Evolutionary conservation across 2,888 invertebrate genomes (phyloP), one percentile per base, ranked within the genome.

Genomic region (Ophonus ardosiacus): DNA sequence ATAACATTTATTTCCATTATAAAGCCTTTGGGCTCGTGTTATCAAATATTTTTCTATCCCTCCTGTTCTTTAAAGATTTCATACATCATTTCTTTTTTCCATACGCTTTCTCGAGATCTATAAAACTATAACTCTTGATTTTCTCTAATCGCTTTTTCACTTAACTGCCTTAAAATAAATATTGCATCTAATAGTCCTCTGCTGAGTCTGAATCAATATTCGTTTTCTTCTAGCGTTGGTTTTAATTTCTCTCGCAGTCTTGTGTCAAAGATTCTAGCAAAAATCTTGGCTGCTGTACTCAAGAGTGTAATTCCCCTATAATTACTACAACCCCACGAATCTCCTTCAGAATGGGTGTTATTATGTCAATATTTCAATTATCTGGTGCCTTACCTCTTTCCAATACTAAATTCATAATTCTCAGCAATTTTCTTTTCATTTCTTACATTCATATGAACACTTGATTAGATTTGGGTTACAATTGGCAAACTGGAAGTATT

Each of bases 351-450:
- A 86, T 79, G 31, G 71, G 83, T 7, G 43, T 81, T 40, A 81
- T 85, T 71, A 81, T 84, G 8, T 15, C 85, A 56, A 79, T 56
- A 74, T 85, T 83, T 85, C 86, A 87, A 38, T 86, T 85, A 31
- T 68, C 78, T 13, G 86, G 86, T 6, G 84, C 84, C 65, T 79
- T 68, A 57, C 63, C 38, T 24, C 13, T 18, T 63, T 63, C 31
- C 31, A 61, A 8, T 40, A 38, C 63, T 17, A 38, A 15, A 63
- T 63, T 81, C 2, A 38, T 18, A 24, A 81, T 10, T 7, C 61
- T 40, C 24, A 81, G 38, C 31, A 81, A n/a, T 13, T 24, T 71
- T 31, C 0, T 8, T 71, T 31, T 71, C n/a, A n/a, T 76, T 80
- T 57, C 56, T 31, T n/a, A n/a, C n/a, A n/a, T n/a, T n/a, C n/a